These are phyloP conservation scores for Procambarus virginalis DNA, from an alignment of 1,140 invertebrate genomes.

Conservation along the genomic window DNA sequence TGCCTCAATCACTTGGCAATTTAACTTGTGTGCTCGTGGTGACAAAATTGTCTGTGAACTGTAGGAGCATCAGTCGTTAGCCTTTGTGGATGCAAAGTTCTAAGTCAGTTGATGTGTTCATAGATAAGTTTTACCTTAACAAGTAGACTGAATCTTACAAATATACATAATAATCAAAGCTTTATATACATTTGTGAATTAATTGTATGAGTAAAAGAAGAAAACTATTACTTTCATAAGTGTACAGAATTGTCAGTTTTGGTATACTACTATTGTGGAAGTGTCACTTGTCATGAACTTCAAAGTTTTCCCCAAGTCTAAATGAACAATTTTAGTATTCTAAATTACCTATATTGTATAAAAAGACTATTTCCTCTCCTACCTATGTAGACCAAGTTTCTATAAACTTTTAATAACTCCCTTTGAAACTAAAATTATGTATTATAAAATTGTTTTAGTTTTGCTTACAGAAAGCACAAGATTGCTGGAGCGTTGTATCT, in stretches of 20 bases:
- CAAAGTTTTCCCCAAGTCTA: background rate
- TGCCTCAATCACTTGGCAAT: background rate
- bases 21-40: background rate
- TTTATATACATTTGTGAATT: constrained; percentile 9
- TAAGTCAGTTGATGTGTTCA: background rate
- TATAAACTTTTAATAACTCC: too few relatives aligned
- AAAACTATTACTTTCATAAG: background rate
- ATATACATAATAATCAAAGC: constrained; percentile 6
- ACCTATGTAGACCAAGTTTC: background rate
- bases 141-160: constrained; percentile 10
- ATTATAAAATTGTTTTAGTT: too few relatives aligned
- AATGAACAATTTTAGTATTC: background rate
- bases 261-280: background rate
- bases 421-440: too few relatives aligned
- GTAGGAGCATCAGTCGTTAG: background rate
- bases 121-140: background rate
- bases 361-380: background rate
- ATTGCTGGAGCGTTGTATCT: too few relatives aligned
- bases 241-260: background rate
- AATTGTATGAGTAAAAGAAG: background rate
- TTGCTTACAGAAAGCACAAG: too few relatives aligned
- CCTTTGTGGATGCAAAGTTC: background rate
- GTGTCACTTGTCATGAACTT: background rate
- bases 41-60: background rate
- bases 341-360: background rate